Base-by-base conservation (phyloP, 1,140 invertebrate genomes). In the Argopecten irradians region DNA sequence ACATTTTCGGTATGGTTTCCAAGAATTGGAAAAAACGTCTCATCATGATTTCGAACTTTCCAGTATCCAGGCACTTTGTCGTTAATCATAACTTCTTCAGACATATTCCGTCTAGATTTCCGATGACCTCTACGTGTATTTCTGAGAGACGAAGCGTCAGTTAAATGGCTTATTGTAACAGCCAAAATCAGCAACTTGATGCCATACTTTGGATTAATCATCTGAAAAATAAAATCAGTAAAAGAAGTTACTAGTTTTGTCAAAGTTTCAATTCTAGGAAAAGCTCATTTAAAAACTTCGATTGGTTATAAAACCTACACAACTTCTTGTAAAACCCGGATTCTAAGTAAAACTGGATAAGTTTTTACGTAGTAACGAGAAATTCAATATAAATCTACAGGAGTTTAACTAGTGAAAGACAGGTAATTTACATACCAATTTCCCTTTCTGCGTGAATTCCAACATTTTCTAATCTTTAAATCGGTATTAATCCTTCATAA, bases 1-100 rank as follows among this genome's bases (percentile, higher is more conserved):
- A n/a, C n/a, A 71, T 71, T 71, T 71, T 71, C 28, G 55, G 55
- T 71, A 71, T 71, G 8, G n/a, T 71, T 71, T 71, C 55, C 55
- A n/a, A 71, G 55, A 71, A 71, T 71, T 28, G 55, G 55, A n/a
- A 71, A 71, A 28, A 71, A 71, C 11, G 55, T 71, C 1, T 71
- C 55, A 28, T 71, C 55, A 28, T 71, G 55, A n/a, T 71, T 71
- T 28, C 55, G 55, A 71, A 71, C 55, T 71, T 71, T 71, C 55
- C 55, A 71, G 55, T 71, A 71, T 28, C 55, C 55, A 8, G 55
- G 55, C 22, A 71, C 55, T 71, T 71, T 71, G 55, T 71, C 55
- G 28, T 71, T 71, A 5, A n/a, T 71, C 55, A 71, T 71, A 5
- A 71, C 22, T 0, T 71, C 55, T n/a, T 71, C 55, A 5, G 55